Evolutionary conservation across 53 echinoderm and acorn worm genomes (phyloP).

Genomic region (Echinarachnius parma): DNA sequence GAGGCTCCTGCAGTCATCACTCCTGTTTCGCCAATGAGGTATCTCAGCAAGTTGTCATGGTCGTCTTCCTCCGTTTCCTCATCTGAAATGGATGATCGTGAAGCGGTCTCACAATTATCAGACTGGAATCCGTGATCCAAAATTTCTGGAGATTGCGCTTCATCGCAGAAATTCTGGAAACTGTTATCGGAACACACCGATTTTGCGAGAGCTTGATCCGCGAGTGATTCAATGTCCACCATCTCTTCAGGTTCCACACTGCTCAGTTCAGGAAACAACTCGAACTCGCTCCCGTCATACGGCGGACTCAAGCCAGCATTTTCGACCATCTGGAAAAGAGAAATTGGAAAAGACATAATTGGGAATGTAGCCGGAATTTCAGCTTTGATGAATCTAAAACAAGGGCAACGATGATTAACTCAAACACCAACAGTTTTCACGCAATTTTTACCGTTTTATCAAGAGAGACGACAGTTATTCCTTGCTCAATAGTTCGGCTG

Average conservation of each 20-base stretch:
- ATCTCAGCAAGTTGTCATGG: slow-evolving; percentile 25
- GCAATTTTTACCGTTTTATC: too few species aligned
- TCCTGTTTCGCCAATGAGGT: not conserved
- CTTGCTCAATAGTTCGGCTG: too few species aligned
- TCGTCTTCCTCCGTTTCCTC: slow-evolving; percentile 13
- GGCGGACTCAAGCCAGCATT: slow-evolving; percentile 65
- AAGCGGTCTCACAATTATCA: too few species aligned
- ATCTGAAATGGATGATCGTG: slow-evolving; percentile 21
- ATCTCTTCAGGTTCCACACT: slow-evolving; percentile 32
- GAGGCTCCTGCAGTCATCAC: not conserved
- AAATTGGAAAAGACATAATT: slow-evolving; percentile 26
- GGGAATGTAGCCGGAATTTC: not conserved
- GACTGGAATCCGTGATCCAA: too few species aligned
- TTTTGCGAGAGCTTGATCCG: slow-evolving; percentile 7
- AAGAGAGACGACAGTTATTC: too few species aligned
- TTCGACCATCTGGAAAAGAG: slow-evolving; percentile 34
- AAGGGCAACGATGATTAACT: too few species aligned
- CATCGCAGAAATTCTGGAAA: too few species aligned
- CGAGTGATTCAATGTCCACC: slow-evolving; percentile 31
- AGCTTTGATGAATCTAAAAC: too few species aligned
- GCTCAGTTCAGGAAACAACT: slow-evolving; percentile 67
- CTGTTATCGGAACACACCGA: too few species aligned
- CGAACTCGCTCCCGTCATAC: slow-evolving; percentile 58
- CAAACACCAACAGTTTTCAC: too few species aligned
- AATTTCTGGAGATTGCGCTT: too few species aligned